Evolutionary conservation across 2,113 vertebrate species (phyloP).

Genomic region (Lagopus muta): DNA sequence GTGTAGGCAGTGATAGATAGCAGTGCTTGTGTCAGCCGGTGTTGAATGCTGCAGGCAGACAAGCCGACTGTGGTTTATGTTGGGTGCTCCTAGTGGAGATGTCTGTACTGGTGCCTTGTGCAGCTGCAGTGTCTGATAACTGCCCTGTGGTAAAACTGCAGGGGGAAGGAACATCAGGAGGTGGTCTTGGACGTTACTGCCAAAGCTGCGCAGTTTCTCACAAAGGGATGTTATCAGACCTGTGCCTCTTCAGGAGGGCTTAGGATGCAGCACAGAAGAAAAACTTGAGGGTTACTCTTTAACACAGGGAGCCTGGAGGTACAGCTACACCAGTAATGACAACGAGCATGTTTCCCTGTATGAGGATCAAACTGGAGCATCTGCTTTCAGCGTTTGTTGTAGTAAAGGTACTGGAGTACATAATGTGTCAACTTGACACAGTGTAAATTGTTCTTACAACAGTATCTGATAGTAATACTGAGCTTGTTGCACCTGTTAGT

Average conservation of each 20-base stretch:
- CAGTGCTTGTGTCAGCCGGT: background rate
- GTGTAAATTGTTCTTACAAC: background rate
- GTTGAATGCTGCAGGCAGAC: background rate
- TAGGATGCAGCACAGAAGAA: background rate
- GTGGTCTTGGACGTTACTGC: background rate
- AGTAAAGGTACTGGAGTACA: background rate
- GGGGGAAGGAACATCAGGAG: background rate
- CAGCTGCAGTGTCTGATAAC: background rate
- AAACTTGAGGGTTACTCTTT: rapidly evolving
- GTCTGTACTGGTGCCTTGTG: too few species aligned
- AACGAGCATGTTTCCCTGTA: rapidly evolving
- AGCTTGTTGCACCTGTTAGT: background rate
- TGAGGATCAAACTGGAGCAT: background rate
- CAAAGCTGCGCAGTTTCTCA: background rate
- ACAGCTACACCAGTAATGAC: background rate
- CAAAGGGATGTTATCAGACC: background rate
- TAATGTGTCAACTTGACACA: rapidly evolving
- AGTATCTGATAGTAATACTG: background rate
- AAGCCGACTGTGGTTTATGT: too few species aligned
- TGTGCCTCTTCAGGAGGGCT: background rate
- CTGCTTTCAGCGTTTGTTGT: background rate
- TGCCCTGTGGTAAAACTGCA: background rate
- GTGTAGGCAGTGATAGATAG: background rate
- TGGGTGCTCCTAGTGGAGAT: too few species aligned
- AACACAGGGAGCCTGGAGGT: background rate